phyloP scores from a whole-genome alignment of 2,797 vertebrate species.

The Pithecia hirsuta region DNA sequence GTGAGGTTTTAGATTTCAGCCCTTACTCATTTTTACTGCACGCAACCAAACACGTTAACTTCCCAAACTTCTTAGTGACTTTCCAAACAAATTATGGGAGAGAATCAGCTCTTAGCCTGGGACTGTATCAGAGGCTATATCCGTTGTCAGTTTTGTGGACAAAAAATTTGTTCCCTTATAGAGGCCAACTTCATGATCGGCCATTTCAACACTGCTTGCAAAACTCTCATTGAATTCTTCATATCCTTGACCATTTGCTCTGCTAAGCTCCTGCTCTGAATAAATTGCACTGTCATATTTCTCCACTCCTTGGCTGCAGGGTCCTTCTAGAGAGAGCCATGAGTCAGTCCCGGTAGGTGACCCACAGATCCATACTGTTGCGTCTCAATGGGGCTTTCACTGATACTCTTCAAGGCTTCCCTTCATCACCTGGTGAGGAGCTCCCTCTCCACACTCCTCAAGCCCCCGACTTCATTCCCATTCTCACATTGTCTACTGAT shows the following conservation, averaged over 20 bases:
- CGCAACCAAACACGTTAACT: background rate
- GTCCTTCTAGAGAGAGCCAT: background rate
- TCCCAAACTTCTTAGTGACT: background rate
- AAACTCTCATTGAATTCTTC: background rate
- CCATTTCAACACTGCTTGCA: background rate
- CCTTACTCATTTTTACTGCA: background rate
- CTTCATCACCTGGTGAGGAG: background rate
- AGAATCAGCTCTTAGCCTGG: background rate
- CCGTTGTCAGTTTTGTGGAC: background rate
- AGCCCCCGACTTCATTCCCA: background rate
- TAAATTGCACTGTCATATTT: background rate
- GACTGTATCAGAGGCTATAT: background rate
- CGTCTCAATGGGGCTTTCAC: background rate
- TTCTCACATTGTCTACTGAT: background rate
- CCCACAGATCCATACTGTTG: background rate
- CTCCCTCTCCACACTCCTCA: fast-evolving
- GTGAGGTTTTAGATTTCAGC: background rate
- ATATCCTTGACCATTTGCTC: background rate
- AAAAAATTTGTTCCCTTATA: background rate
- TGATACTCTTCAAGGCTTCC: background rate
- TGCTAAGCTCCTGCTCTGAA: background rate
- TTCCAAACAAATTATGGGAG: background rate
- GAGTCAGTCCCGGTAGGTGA: background rate
- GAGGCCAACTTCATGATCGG: background rate
- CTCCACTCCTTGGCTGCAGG: background rate